These are phyloP conservation scores for Apomyelois bistriatella DNA, from an alignment of 2,888 invertebrate genomes.

Conservation along the genomic window DNA sequence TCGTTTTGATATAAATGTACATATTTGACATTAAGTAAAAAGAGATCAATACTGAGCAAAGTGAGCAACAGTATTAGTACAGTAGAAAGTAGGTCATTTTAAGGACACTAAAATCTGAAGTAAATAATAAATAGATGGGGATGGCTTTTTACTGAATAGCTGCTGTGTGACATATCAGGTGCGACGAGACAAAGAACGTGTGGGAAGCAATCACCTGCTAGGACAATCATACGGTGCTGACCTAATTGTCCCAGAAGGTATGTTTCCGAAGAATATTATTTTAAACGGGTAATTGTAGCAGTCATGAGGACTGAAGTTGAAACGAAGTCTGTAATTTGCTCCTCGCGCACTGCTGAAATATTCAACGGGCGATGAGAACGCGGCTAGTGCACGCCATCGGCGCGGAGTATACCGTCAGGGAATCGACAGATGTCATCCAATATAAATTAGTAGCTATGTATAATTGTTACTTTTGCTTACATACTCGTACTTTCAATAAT, in stretches of 20 bases:
- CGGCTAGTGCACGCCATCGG: constrained; percentile 38
- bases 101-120: neutral
- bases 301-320: constrained; percentile 30
- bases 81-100: neutral
- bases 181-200: constrained; percentile 25
- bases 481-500: no score
- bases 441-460: constrained; percentile 22
- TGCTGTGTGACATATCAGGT: constrained; percentile 27
- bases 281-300: constrained; percentile 54
- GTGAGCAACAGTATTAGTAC: no score
- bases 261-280: constrained; percentile 46
- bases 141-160: constrained; percentile 13
- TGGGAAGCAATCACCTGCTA: constrained; percentile 43
- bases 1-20: neutral
- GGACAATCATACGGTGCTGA: constrained; percentile 52
- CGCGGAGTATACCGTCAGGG: constrained; percentile 27
- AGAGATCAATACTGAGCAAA: neutral
- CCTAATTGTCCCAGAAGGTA: constrained; percentile 50
- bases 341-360: constrained; percentile 59
- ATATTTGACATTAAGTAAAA: neutral
- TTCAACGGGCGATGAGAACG: constrained; percentile 62
- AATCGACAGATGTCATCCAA: constrained; percentile 50
- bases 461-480: constrained; percentile 3
- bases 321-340: constrained; percentile 65
- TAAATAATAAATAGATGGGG: neutral